Base-by-base conservation (phyloP, 2,888 invertebrate species). In the Lycocerus yunnanus region DNA sequence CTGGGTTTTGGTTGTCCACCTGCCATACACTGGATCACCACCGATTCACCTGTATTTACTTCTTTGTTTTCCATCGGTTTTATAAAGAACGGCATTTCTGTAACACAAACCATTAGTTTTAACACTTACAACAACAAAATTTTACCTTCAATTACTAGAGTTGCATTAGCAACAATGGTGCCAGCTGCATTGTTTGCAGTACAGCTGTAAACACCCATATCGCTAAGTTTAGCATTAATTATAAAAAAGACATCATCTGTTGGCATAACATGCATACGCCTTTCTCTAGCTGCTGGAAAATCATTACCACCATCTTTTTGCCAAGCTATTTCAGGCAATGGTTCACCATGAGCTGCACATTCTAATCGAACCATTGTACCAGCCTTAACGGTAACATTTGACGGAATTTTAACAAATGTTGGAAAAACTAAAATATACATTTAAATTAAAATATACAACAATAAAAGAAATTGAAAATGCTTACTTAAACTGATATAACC, bases 181-280 rank as follows among this genome's bases (percentile, higher is more conserved):
- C 98, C 98, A 13, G 97, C 98, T 61, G 93, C 90, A 87, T 97
- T 98, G 83, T 93, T 92, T 0, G 98, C 98, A 8, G 94, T 96
- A 87, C 98, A 98, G 68, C 95, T 97, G 85, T 98, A 98, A 24
- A 96, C 90, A 0, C 98, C 98, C 88, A 95, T 94, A 84, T 98
- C 98, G 43, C 92, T 91, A 0, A 93, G 91, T 86, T 96, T 96
- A 16, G 96, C 95, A 87, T 96, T 93, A n/a, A 96, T 91, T 81
- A 98, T 98, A 84, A 97, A 96, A 85, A 97, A 96, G 1, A 94
- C 93, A 85, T 97, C 95, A 84, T 98, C 97, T 24, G 93, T 92
- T 0, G 96, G 94, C 91, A 97, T 95, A 66, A 97, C 95, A 87
- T 95, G 95, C 93, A 98, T 94, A 58, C 98, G 90, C 63, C 97